Percentiles rank a stretch among this genome's conserved stretches.
phyloP scores from a whole-genome alignment of 2,113 vertebrate species.

The Phaethornis superciliosus region DNA sequence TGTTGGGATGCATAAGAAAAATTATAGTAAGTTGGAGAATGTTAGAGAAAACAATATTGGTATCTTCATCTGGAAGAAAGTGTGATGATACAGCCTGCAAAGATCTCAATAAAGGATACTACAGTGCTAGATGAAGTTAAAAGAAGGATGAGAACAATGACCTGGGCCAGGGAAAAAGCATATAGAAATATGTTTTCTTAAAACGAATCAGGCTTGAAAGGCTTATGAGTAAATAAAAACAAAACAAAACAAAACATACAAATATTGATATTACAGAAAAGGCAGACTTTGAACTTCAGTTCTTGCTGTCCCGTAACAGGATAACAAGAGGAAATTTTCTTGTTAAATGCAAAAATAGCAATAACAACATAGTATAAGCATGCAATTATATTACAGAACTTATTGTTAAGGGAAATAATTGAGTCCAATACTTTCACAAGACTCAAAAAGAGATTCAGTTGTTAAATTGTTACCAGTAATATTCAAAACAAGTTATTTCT shows the following conservation, averaged over 20 bases:
- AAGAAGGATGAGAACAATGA: background rate
- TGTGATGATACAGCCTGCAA: background rate
- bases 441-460: background rate
- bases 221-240: background rate
- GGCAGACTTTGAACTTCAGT: background rate
- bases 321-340: background rate
- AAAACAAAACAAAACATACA: background rate
- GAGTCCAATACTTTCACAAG: background rate
- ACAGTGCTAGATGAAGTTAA: background rate
- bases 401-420: background rate
- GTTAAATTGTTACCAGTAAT: background rate
- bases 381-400: background rate
- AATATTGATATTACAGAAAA: background rate
- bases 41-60: background rate
- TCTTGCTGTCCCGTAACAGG: background rate
- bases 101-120: background rate
- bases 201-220: background rate
- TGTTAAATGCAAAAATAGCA: background rate
- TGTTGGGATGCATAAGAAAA: background rate
- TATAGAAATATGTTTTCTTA: background rate
- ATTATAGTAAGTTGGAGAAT: background rate
- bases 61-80: background rate
- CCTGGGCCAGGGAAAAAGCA: background rate
- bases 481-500: background rate
- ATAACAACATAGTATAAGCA: background rate